Conservation (phyloP, 2,888 invertebrate species). For the Megaustenia siamemsis region DNA sequence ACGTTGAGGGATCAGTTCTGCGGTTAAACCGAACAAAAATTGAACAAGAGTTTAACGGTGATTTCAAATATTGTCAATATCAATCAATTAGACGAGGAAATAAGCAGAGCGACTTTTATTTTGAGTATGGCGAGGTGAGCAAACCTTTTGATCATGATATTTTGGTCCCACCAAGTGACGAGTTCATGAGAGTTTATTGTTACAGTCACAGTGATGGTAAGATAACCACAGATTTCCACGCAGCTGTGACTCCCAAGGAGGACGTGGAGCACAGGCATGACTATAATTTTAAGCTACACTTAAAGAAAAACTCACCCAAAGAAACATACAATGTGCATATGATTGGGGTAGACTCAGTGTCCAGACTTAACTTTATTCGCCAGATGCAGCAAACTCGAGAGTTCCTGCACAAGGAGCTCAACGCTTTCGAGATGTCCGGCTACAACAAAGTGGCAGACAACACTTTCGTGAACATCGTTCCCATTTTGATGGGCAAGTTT, state of each 20-base stretch:
- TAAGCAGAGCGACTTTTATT: conserved; percentile 58
- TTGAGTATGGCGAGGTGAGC: conserved; percentile 58
- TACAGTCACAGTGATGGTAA: conserved; percentile 64
- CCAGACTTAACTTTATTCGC: conserved; percentile 91
- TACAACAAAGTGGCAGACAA: too few relatives aligned
- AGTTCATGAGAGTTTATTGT: conserved; percentile 74
- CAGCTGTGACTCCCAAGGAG: conserved; percentile 68
- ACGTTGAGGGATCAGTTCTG: conserved; percentile 62
- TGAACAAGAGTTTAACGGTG: conserved; percentile 56
- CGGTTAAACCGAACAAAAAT: conserved; percentile 66
- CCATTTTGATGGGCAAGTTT: too few relatives aligned
- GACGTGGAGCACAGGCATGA: conserved; percentile 57
- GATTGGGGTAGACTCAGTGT: conserved; percentile 91
- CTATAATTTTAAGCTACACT: conserved; percentile 56
- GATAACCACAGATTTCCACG: conserved; percentile 74
- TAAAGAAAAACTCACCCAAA: conserved; percentile 56
- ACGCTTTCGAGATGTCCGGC: too few relatives aligned
- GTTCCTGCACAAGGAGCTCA: too few relatives aligned
- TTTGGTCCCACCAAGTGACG: conserved; percentile 61
- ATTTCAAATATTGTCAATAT: conserved; percentile 74
- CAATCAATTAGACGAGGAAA: conserved; percentile 66
- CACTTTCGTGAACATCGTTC: too few relatives aligned
- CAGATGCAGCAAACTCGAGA: too few relatives aligned
- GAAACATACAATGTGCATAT: conserved; percentile 86
- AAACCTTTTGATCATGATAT: conserved; percentile 60